Conservation (phyloP, 2,113 vertebrate genomes). For the Uropsilus gracilis region DNA sequence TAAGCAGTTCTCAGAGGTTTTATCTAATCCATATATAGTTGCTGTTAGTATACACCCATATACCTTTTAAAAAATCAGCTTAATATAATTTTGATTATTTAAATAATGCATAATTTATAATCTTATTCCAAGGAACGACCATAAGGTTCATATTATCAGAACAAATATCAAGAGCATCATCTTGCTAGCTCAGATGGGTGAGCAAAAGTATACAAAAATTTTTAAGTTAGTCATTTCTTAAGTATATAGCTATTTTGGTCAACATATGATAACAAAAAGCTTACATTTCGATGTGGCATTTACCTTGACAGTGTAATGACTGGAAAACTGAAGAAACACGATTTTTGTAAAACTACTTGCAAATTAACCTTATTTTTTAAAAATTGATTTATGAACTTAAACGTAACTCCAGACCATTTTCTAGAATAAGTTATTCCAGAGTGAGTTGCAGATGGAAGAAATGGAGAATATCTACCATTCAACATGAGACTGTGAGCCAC, state of each 20-base stretch:
- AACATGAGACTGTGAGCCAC: slow-evolving; percentile 11
- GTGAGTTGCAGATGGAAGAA: slow-evolving; percentile 22
- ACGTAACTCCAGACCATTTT: slow-evolving; percentile 23
- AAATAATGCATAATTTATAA: background rate
- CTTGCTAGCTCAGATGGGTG: background rate
- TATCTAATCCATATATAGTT: slow-evolving; percentile 22
- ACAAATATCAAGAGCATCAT: background rate
- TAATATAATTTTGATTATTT: slow-evolving; percentile 1
- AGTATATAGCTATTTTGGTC: background rate
- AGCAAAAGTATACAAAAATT: background rate
- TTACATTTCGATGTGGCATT: slow-evolving; percentile 9
- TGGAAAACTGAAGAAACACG: background rate
- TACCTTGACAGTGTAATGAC: background rate
- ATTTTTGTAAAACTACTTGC: slow-evolving; percentile 23
- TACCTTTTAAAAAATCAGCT: slow-evolving; percentile 23
- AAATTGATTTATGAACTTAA: slow-evolving; percentile 47
- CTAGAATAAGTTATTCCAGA: slow-evolving; percentile 10
- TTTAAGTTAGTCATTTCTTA: background rate
- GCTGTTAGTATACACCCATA: background rate
- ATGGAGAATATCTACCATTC: background rate
- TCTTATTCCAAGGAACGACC: background rate
- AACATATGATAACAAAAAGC: background rate
- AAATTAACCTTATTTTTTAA: slow-evolving; percentile 4
- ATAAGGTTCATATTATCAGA: slow-evolving; percentile 19
- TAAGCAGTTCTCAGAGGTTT: slow-evolving; percentile 39